phyloP scores from a whole-genome alignment of 1,140 invertebrate genomes.

The Cephus cinctus region DNA sequence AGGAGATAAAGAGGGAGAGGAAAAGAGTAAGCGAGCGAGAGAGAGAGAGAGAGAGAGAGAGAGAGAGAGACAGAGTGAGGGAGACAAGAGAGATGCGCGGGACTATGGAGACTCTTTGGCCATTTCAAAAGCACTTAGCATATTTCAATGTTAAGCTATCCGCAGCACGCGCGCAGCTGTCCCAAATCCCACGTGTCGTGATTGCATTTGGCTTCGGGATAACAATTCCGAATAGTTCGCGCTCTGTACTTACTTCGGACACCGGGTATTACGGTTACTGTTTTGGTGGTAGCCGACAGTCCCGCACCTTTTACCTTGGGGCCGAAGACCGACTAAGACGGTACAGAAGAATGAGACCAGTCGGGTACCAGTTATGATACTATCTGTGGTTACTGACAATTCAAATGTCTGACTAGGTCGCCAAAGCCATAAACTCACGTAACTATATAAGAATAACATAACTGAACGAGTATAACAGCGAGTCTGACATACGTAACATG shows the following conservation, averaged over 20 bases:
- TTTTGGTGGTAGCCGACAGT: no score
- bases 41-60: background rate
- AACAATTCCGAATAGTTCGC: conserved; percentile 33
- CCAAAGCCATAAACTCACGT: no score
- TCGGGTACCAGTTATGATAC: no score
- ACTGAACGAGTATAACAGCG: no score
- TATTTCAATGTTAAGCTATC: conserved; percentile 46
- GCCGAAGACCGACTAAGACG: conserved; percentile 18
- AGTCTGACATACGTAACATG: no score
- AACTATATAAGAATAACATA: no score
- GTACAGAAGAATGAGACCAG: no score
- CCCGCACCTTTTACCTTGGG: conserved; percentile 1
- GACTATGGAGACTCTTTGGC: conserved; percentile 12
- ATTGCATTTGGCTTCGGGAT: conserved; percentile 41
- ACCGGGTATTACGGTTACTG: conserved; percentile 22
- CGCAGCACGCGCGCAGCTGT: conserved; percentile 45
- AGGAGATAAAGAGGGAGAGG: background rate
- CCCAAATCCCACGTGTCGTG: conserved; percentile 46
- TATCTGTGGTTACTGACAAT: no score
- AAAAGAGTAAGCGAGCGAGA: background rate
- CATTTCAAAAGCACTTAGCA: conserved; percentile 37
- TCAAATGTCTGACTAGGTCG: no score
- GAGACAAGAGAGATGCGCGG: background rate
- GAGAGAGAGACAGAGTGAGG: background rate
- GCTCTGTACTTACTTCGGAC: conserved; percentile 31